phyloP scores from a whole-genome alignment of 2,797 vertebrate species.

The Darevskia mixta region DNA sequence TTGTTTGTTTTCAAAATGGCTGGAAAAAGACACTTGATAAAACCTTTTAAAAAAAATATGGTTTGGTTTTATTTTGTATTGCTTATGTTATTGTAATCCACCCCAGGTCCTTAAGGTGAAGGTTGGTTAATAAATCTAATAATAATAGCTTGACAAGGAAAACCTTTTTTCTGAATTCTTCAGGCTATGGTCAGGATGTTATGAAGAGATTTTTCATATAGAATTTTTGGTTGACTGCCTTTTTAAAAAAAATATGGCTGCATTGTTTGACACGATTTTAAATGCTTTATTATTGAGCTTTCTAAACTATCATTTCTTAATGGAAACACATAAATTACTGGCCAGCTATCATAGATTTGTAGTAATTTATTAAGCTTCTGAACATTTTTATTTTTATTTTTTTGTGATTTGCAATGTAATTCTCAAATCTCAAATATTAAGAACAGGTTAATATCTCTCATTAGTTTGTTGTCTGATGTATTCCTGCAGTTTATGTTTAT shows the following conservation, averaged over 20 bases:
- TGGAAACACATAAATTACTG: slow-evolving; percentile 48
- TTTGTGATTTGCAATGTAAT: slow-evolving; percentile 26
- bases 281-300: slow-evolving; percentile 49
- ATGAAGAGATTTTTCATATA: slow-evolving; percentile 39
- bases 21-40: slow-evolving; percentile 17
- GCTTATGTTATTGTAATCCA: too few relatives aligned
- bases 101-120: too few relatives aligned
- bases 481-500: background rate
- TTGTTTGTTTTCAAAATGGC: slow-evolving; percentile 34
- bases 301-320: slow-evolving; percentile 57
- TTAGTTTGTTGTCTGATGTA: slow-evolving; percentile 49
- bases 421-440: slow-evolving; percentile 37
- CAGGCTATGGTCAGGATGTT: slow-evolving; percentile 18
- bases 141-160: slow-evolving; percentile 15
- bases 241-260: slow-evolving; percentile 45
- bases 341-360: slow-evolving; percentile 47
- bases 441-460: slow-evolving; percentile 46
- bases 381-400: slow-evolving; percentile 51
- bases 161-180: background rate
- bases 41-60: background rate
- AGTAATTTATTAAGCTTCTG: slow-evolving; percentile 74
- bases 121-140: too few relatives aligned
- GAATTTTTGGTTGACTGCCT: slow-evolving; percentile 41
- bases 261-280: slow-evolving; percentile 37
- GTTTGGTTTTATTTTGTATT: too few relatives aligned